Evolutionary conservation across 2,113 vertebrate genomes (phyloP).

Genomic region (Meles meles): DNA sequence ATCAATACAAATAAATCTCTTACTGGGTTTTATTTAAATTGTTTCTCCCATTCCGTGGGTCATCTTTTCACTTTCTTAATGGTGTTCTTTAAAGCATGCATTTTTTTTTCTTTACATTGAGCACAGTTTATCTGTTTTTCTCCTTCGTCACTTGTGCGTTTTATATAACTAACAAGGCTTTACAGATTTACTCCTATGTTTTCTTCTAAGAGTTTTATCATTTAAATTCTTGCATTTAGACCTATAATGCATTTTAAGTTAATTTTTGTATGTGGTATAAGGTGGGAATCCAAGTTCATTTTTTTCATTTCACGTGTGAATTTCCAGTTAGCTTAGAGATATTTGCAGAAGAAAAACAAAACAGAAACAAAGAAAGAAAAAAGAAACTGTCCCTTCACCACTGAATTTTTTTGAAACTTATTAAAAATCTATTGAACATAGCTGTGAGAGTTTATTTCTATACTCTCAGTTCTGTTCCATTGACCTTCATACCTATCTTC

Average conservation of each 20-base stretch:
- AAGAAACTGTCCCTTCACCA: neutral
- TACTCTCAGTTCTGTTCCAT: neutral
- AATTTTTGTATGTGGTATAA: neutral
- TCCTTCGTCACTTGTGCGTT: neutral
- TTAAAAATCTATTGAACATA: neutral
- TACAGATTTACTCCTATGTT: neutral
- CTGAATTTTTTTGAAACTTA: neutral
- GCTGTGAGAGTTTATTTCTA: neutral
- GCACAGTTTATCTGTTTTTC: neutral
- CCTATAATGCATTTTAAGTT: neutral
- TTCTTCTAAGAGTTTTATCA: neutral
- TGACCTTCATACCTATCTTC: neutral
- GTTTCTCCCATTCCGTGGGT: neutral
- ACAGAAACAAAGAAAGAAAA: neutral
- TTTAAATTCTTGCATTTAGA: neutral
- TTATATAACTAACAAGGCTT: neutral
- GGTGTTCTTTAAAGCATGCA: neutral
- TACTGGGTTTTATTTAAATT: neutral
- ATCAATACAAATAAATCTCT: neutral
- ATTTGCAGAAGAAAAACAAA: neutral
- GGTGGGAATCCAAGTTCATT: neutral
- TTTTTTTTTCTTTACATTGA: neutral
- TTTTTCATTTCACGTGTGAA: neutral
- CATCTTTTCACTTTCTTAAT: neutral
- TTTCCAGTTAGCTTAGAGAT: neutral